A percentile compares a stretch with the other conserved stretches of the same genome.
Conservation (phyloP, 2,797 vertebrate species). For the Pteronotus mesoamericanus region DNA sequence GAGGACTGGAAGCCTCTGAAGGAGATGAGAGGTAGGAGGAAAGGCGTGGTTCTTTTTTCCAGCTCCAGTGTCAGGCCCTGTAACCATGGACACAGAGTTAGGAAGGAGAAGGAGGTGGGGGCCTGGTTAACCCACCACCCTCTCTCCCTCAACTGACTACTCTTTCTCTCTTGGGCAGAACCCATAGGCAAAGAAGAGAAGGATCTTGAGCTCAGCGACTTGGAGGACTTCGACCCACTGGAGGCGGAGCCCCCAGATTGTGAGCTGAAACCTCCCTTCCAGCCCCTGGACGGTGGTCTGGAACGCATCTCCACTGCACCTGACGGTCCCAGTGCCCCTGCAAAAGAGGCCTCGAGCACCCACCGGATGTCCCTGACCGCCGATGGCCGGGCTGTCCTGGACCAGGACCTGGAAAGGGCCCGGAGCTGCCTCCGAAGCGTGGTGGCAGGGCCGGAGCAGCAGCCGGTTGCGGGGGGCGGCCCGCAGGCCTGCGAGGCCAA, state of each 20-base stretch:
- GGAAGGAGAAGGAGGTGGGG: neutral
- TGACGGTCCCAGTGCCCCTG: slow-evolving; percentile 82
- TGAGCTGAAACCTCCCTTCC: slow-evolving; percentile 88
- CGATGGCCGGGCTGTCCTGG: slow-evolving; percentile 70
- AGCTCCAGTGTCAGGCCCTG: neutral
- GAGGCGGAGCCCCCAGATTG: slow-evolving; percentile 94
- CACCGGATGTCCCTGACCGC: slow-evolving; percentile 85
- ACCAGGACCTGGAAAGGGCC: slow-evolving; percentile 85
- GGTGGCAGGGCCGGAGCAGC: slow-evolving; percentile 85
- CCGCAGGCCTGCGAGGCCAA: slow-evolving; percentile 85
- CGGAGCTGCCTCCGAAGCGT: slow-evolving; percentile 89
- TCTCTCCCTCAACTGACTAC: neutral
- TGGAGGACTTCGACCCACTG: slow-evolving; percentile 94
- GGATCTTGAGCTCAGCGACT: slow-evolving; percentile 93
- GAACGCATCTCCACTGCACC: slow-evolving; percentile 82
- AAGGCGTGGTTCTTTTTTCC: neutral
- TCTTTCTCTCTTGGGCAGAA: slow-evolving; percentile 79
- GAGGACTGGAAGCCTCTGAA: neutral
- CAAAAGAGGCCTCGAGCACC: slow-evolving; percentile 61
- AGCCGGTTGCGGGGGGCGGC: slow-evolving; percentile 76
- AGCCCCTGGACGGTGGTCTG: slow-evolving; percentile 85
- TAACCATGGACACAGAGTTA: neutral
- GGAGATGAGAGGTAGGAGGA: neutral
- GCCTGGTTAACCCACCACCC: neutral
- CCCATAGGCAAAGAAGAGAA: slow-evolving; percentile 88